Base-by-base conservation (phyloP, 2,797 vertebrate species). In the Cryptoprocta ferox region DNA sequence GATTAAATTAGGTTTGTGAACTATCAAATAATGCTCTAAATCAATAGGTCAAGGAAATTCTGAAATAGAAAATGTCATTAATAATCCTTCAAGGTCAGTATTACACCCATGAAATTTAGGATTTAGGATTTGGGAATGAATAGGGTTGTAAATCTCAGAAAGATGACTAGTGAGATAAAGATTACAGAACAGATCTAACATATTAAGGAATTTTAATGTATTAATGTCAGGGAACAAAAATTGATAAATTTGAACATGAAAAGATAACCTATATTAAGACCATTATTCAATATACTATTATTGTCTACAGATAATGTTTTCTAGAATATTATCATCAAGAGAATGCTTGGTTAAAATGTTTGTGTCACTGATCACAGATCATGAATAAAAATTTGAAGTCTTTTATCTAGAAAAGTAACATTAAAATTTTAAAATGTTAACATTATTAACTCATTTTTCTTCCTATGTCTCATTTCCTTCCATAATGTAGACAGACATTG, bases 331-430 rank as follows among this genome's bases (percentile, higher is more conserved):
- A 53, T 89, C 35, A 92, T 3, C 10, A 91, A 95, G 30, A 59
- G 7, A 78, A 66, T 30, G 2, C 5, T 75, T 50, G 21, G 32
- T 75, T 91, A 80, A 96, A 92, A 94, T 16, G 19, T 30, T 89
- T 68, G 19, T 11, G 6, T 10, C 26, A 87, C 21, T 42, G 8
- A 91, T 68, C 30, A 91, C 35, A 66, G 93, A 95, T 18, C 15
- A 61, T 86, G 16, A 88, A 89, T 68, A 89, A 78, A 92, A 84
- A 75, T 65, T 32, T 80, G 61, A 91, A 53, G 14, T 6, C 15
- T 83, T 91, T 83, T 91, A 85, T 24, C 28, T 48, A 89, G 3
- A 92, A 94, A 94, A n/a, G 13, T 84, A 56, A 81, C 16, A 95
- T 32, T 81, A 81, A 79, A 19, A 2, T 15, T 89, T 94, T 85